These are phyloP conservation scores for Semicossyphus pulcher DNA, from an alignment of 2,113 vertebrate genomes.

Conservation along the genomic window DNA sequence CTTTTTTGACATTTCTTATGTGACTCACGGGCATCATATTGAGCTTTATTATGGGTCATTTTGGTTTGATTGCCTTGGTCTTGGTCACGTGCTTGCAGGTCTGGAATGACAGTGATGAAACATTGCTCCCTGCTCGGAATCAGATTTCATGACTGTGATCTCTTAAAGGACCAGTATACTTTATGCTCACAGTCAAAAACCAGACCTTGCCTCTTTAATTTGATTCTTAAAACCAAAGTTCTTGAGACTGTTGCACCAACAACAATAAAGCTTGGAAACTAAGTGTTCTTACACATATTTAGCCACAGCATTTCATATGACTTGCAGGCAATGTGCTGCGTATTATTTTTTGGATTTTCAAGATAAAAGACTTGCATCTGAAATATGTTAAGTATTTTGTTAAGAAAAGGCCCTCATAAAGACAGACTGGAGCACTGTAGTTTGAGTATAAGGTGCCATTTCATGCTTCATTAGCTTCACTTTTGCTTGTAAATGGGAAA, in stretches of 20 bases:
- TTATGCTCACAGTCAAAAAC: not conserved
- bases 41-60: not conserved
- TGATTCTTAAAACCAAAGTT: not conserved
- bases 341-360: not conserved
- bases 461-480: conserved; percentile 59
- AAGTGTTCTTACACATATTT: not conserved
- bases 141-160: conserved; percentile 74
- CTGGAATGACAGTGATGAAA: conserved; percentile 54
- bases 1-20: not conserved
- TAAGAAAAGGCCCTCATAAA: not conserved
- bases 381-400: not conserved
- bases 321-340: not conserved
- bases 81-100: conserved; percentile 34
- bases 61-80: conserved; percentile 21
- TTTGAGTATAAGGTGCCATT: conserved; percentile 5
- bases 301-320: not conserved
- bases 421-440: not conserved
- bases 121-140: conserved; percentile 55
- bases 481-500: conserved; percentile 64
- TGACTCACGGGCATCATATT: not conserved
- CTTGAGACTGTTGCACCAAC: not conserved
- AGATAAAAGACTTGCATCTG: not conserved
- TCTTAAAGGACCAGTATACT: conserved; percentile 72
- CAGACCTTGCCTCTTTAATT: not conserved
- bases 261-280: not conserved